A percentile compares a stretch with the other conserved stretches of the same genome.
These are phyloP conservation scores for Thelaira solivaga DNA, from an alignment of 2,888 invertebrate genomes.

Conservation along the genomic window DNA sequence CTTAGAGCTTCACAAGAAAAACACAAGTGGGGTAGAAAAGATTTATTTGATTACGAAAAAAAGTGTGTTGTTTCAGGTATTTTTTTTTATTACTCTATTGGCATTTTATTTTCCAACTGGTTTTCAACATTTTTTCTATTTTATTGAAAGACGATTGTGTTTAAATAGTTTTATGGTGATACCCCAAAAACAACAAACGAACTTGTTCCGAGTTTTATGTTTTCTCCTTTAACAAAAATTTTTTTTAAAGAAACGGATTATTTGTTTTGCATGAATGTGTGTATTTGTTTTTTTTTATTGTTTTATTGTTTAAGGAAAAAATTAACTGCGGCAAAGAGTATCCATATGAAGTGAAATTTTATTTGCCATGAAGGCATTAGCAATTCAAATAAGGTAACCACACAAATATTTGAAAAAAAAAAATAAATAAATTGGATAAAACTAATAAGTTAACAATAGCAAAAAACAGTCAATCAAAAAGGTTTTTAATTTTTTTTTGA, in stretches of 20 bases:
- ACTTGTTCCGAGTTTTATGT: neutral
- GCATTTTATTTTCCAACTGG: neutral
- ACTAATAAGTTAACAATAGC: too few relatives aligned
- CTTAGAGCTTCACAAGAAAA: neutral
- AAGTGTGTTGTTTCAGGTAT: neutral
- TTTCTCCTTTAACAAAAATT: neutral
- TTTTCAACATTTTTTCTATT: neutral
- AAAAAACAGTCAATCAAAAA: too few relatives aligned
- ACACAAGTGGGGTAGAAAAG: neutral
- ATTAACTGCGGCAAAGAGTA: too few relatives aligned
- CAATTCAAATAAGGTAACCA: neutral
- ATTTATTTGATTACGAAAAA: neutral
- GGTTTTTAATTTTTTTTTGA: neutral
- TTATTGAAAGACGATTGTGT: neutral
- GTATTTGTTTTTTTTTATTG: neutral
- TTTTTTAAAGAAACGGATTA: neutral
- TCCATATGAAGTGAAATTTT: too few relatives aligned
- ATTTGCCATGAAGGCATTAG: conserved; percentile 2
- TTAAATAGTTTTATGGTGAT: neutral
- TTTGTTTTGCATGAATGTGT: neutral
- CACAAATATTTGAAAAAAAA: neutral
- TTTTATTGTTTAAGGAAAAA: neutral
- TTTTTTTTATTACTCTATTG: neutral
- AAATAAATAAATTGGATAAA: neutral
- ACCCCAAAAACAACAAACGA: neutral